These are phyloP conservation scores for Trichacis sp. DNA, from an alignment of 2,888 invertebrate genomes.

Conservation along the genomic window DNA sequence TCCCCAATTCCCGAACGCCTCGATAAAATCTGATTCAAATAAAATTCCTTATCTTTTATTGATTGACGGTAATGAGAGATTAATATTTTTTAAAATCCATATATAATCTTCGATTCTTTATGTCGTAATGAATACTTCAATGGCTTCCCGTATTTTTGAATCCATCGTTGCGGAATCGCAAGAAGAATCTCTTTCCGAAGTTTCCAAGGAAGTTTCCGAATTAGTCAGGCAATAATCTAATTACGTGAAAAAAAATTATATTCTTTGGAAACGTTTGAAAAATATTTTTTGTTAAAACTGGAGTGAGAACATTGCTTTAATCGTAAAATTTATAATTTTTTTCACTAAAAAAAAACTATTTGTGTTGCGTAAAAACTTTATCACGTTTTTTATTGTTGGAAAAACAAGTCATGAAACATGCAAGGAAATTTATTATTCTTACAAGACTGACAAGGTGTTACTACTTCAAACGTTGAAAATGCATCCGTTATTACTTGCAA, in stretches of 20 bases:
- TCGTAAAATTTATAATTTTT: no score
- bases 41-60: not conserved
- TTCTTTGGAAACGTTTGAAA: no score
- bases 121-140: no score
- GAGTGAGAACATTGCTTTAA: no score
- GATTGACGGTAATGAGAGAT: not conserved
- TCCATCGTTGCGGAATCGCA: not conserved
- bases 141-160: not conserved
- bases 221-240: not conserved
- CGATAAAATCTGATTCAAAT: not conserved
- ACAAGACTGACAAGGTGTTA: slow-evolving; percentile 1
- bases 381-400: no score
- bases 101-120: no score
- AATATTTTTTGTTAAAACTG: no score
- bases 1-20: not conserved
- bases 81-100: no score
- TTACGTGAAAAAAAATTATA: not conserved
- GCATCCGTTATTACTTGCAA: not conserved
- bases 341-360: no score
- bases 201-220: not conserved
- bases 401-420: no score
- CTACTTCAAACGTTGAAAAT: not conserved
- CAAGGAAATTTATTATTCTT: no score
- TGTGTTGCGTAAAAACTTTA: no score
- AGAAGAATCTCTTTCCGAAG: not conserved